Conservation (phyloP, 2,113 vertebrate genomes). For the Calyptomena viridis region DNA sequence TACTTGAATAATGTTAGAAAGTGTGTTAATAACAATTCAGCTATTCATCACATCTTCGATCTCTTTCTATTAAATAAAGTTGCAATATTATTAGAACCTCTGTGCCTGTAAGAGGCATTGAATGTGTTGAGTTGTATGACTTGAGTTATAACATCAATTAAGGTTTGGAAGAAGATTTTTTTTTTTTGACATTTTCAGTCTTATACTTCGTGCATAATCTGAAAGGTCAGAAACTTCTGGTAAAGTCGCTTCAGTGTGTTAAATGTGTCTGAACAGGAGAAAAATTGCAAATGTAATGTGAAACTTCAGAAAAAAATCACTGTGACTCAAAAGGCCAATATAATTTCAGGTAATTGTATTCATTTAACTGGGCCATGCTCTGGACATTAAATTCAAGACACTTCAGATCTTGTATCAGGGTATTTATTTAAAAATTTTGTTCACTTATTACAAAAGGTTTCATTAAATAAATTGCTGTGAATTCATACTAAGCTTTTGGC, state of each 20-base stretch:
- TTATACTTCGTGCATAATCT: neutral
- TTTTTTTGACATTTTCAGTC: neutral
- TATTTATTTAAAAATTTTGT: neutral
- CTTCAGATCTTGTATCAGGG: neutral
- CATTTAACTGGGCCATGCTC: neutral
- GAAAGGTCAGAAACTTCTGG: neutral
- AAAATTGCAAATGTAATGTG: neutral
- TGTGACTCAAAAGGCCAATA: neutral
- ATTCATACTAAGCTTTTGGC: neutral
- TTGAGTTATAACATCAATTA: neutral
- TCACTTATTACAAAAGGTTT: neutral
- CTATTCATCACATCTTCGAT: neutral
- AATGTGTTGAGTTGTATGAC: neutral
- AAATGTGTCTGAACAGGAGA: neutral
- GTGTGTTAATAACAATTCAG: neutral
- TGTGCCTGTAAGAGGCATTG: neutral
- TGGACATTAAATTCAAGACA: neutral
- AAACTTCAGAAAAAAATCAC: neutral
- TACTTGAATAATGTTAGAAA: neutral
- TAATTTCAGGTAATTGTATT: neutral
- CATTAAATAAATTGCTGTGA: neutral
- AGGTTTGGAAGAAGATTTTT: neutral
- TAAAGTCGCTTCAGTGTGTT: neutral
- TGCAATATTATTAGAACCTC: neutral
- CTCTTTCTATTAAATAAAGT: neutral